Evolutionary conservation across 2,888 invertebrate species (phyloP).

Genomic region (Aproaerema taeniolella): DNA sequence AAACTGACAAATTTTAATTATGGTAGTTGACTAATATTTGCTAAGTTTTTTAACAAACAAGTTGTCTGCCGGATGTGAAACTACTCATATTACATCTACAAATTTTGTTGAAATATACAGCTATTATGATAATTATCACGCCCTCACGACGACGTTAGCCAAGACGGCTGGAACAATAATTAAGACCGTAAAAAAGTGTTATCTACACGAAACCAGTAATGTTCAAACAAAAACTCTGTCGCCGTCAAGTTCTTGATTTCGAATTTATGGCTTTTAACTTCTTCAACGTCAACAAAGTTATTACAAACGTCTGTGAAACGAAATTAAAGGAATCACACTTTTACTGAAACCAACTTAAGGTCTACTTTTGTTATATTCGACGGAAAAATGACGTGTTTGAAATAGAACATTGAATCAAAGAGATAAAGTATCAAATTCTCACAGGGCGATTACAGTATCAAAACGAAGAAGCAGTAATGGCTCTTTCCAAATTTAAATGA

Average conservation of each 20-base stretch:
- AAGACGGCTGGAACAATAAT: constrained; percentile 60
- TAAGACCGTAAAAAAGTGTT: constrained; percentile 61
- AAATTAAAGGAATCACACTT: neutral
- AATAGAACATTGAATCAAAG: constrained; percentile 26
- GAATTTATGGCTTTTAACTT: constrained; percentile 47
- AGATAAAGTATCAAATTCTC: constrained; percentile 66
- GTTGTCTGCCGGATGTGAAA: constrained; percentile 24
- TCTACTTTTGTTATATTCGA: constrained; percentile 11
- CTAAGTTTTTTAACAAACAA: neutral
- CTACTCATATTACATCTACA: constrained; percentile 30
- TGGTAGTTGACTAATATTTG: neutral
- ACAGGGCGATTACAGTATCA: constrained; percentile 50
- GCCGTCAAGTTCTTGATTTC: constrained; percentile 51
- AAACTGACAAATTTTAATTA: constrained; percentile 1
- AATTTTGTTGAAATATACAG: constrained; percentile 50
- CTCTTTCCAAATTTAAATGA: constrained; percentile 60
- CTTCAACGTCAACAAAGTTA: constrained; percentile 25
- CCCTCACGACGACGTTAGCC: constrained; percentile 47
- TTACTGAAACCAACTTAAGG: constrained; percentile 14
- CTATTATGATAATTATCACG: constrained; percentile 67
- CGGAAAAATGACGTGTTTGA: constrained; percentile 15
- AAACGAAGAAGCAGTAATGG: constrained; percentile 49
- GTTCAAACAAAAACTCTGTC: constrained; percentile 64
- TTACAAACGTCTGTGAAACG: constrained; percentile 10
- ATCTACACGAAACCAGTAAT: constrained; percentile 62